Percentiles rank a stretch among this genome's conserved stretches.
These are phyloP conservation scores for Actinostola sp. DNA, from an alignment of 92 coral and sea anemone species.

Conservation along the genomic window DNA sequence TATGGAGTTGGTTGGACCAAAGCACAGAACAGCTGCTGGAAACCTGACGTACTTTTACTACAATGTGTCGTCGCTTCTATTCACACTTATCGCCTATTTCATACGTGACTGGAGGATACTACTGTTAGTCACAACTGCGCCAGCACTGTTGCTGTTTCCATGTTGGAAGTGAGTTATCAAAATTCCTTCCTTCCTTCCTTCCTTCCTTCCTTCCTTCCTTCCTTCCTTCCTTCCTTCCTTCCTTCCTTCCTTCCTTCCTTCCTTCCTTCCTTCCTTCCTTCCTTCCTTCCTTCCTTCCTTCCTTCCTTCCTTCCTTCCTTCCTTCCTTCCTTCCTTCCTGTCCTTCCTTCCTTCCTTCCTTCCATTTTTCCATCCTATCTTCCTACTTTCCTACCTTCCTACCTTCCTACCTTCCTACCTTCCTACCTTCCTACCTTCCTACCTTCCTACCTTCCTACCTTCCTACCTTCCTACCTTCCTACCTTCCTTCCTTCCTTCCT, in stretches of 20 bases:
- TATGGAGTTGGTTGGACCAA: conserved; percentile 54
- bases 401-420: too few species aligned
- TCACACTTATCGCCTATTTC: conserved; percentile 25
- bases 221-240: neutral
- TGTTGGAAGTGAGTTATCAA: conserved; percentile 48
- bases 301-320: neutral
- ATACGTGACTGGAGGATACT: conserved; percentile 37
- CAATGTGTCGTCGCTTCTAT: conserved; percentile 24
- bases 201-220: neutral
- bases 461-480: too few species aligned
- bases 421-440: too few species aligned
- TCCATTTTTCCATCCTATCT: too few species aligned
- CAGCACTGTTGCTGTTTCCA: conserved; percentile 33
- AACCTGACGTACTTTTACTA: conserved; percentile 7
- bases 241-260: neutral
- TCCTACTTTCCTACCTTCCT: too few species aligned
- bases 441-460: too few species aligned
- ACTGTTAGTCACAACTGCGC: conserved; percentile 13
- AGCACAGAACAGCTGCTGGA: conserved; percentile 37
- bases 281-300: neutral
- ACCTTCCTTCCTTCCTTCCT: too few species aligned
- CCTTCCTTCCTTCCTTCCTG: too few species aligned
- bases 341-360: too few species aligned
- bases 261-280: neutral
- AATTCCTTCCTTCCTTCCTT: neutral